Percentiles rank a stretch among this genome's conserved stretches.
Evolutionary conservation across 2,113 vertebrate genomes (phyloP).

Genomic region (Micronycteris hirsuta): DNA sequence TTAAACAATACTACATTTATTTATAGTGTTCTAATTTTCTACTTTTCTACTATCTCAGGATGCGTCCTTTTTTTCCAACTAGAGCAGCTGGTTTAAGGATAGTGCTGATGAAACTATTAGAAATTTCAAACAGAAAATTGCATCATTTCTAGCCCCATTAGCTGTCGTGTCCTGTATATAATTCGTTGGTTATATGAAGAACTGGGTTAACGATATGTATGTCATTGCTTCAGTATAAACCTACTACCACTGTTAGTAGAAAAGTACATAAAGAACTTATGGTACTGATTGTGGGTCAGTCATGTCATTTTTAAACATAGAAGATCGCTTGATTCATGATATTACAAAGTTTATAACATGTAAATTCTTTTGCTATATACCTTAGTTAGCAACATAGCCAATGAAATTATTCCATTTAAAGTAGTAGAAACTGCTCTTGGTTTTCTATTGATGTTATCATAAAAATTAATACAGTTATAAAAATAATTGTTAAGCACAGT

Average conservation of each 20-base stretch:
- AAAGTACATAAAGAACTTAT: background rate
- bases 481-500: background rate
- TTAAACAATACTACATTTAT: background rate
- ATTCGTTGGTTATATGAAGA: background rate
- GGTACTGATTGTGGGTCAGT: background rate
- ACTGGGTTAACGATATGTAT: background rate
- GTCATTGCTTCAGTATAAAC: background rate
- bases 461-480: conserved; percentile 14
- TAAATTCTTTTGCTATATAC: background rate
- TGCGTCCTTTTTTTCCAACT: background rate
- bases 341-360: background rate
- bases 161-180: background rate
- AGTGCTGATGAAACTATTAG: background rate
- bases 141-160: background rate
- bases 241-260: background rate
- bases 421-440: background rate
- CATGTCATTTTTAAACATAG: background rate
- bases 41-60: background rate
- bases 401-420: conserved; percentile 2
- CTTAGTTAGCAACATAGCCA: background rate
- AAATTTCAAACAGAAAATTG: background rate
- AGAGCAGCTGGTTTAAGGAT: background rate
- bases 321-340: background rate
- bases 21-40: background rate
- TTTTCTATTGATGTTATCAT: conserved; percentile 29